Percentiles rank a stretch among this genome's conserved stretches.
phyloP scores from a whole-genome alignment of 2,113 vertebrate genomes.

The Dicentrarchus labrax region DNA sequence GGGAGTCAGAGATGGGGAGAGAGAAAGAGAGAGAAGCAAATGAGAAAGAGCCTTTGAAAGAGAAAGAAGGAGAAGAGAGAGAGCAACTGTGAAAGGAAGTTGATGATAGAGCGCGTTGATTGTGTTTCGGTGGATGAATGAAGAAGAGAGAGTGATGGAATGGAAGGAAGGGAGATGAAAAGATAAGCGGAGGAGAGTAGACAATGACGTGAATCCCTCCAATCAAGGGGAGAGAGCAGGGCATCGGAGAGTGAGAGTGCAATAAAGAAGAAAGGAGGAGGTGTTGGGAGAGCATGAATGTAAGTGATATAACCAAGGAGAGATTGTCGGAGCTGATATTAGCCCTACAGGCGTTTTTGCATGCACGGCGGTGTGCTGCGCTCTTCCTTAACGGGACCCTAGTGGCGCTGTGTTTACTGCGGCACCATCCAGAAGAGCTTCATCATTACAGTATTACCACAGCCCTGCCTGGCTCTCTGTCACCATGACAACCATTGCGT shows the following conservation, averaged over 20 bases:
- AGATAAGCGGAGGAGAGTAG: slow-evolving; percentile 39
- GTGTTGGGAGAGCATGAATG: slow-evolving; percentile 56
- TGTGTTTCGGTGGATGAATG: slow-evolving; percentile 57
- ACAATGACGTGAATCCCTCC: slow-evolving; percentile 53
- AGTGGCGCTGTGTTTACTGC: slow-evolving; percentile 81
- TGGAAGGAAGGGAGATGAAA: slow-evolving; percentile 36
- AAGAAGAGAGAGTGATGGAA: slow-evolving; percentile 56
- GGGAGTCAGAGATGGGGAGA: slow-evolving; percentile 36
- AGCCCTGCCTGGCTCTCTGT: slow-evolving; percentile 82
- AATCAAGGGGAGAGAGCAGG: slow-evolving; percentile 32
- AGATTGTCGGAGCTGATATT: slow-evolving; percentile 66
- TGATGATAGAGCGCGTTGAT: slow-evolving; percentile 49
- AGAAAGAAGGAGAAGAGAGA: not conserved
- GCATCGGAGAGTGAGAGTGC: slow-evolving; percentile 33
- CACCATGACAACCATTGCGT: slow-evolving; percentile 84
- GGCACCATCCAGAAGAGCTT: slow-evolving; percentile 81
- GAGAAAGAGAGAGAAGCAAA: slow-evolving; percentile 30
- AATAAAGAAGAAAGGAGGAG: slow-evolving; percentile 54
- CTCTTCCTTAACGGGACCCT: slow-evolving; percentile 80
- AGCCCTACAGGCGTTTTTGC: slow-evolving; percentile 67
- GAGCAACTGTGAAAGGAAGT: slow-evolving; percentile 25
- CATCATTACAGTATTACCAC: slow-evolving; percentile 84
- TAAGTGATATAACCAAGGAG: slow-evolving; percentile 62
- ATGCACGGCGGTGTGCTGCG: slow-evolving; percentile 58
- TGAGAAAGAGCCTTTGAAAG: slow-evolving; percentile 20